phyloP scores from a whole-genome alignment of 2,797 vertebrate species.

The Moxostoma hubbsi region DNA sequence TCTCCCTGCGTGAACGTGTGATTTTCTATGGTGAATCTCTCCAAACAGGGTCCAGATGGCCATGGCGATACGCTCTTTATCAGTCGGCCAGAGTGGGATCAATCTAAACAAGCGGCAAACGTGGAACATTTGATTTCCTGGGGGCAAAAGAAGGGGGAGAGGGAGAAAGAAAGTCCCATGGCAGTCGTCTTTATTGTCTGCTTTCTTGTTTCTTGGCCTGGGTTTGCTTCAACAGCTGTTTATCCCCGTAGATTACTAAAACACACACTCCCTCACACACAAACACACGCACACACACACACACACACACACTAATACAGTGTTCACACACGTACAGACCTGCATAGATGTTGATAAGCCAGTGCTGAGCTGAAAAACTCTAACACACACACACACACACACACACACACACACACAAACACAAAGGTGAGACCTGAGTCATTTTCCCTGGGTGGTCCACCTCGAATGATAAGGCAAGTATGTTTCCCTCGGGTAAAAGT shows the following conservation, averaged over 20 bases:
- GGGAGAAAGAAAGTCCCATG: constrained; percentile 37
- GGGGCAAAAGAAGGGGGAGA: constrained; percentile 22
- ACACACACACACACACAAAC: constrained; percentile 41
- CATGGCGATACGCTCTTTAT: constrained; percentile 70
- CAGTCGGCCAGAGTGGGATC: constrained; percentile 65
- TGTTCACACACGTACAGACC: constrained; percentile 72
- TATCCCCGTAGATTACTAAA: constrained; percentile 51
- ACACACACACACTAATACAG: background rate
- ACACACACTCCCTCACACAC: constrained; percentile 32
- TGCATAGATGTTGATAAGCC: constrained; percentile 76
- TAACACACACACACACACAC: constrained; percentile 51
- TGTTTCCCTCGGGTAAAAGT: constrained; percentile 77
- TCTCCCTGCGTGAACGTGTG: constrained; percentile 53
- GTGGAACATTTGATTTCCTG: constrained; percentile 64
- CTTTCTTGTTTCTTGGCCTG: constrained; percentile 54
- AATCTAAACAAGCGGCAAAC: constrained; percentile 69
- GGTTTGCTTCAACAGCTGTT: constrained; percentile 67
- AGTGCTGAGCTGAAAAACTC: constrained; percentile 63
- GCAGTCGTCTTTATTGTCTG: constrained; percentile 41
- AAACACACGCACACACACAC: background rate
- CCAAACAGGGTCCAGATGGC: constrained; percentile 73
- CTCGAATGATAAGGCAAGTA: constrained; percentile 79
- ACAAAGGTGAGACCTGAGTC: constrained; percentile 66
- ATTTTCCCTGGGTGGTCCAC: constrained; percentile 83
- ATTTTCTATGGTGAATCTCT: constrained; percentile 59